Evolutionary conservation across 2,888 invertebrate genomes (phyloP), one percentile per base, ranked within the genome.

Genomic region (Xanthia icteritia): DNA sequence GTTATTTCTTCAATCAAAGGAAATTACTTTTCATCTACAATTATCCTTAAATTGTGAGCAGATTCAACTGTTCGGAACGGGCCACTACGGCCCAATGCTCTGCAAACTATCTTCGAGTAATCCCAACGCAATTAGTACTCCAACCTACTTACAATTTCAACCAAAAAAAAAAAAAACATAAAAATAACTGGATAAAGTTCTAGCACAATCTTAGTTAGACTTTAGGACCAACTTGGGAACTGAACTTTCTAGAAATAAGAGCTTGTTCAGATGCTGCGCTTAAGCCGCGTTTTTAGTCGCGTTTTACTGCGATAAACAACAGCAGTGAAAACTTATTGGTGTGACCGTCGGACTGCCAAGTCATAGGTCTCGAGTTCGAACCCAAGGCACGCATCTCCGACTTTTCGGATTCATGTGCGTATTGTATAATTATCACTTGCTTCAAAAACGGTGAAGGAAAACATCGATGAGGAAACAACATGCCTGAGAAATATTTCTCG

Each of bases 121-220:
- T 86, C 86, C 86, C 83, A 68, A 86, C 64, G n/a, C 73, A 83
- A 86, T 83, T 86, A 86, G 79, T 68, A 73, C 60, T 54, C 8
- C 20, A 58, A 85, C 66, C 71, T 58, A 67, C 60, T 77, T 66
- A 73, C 54, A 83, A 67, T 60, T 66, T 23, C 23, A 3, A 9
- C 39, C 23, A 48, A 61, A 69, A 72, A 61, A 69, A n/a, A 72
- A 61, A 72, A 60, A 48, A 70, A 54, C 51, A 36, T 54, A 48
- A 67, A 77, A 74, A 86, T 86, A 86, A 67, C 61, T 60, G 63
- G 68, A 67, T 64, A 51, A 81, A 83, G 83, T 84, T 79, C 42
- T 63, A 20, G 73, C 45, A 42, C 71, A 71, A 85, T 85, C 86
- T 86, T 83, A 73, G 79, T 83, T 86, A 86, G 86, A 58, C 73